These are phyloP conservation scores for Adelosebastes latens DNA, from an alignment of 2,797 vertebrate genomes.

Conservation along the genomic window DNA sequence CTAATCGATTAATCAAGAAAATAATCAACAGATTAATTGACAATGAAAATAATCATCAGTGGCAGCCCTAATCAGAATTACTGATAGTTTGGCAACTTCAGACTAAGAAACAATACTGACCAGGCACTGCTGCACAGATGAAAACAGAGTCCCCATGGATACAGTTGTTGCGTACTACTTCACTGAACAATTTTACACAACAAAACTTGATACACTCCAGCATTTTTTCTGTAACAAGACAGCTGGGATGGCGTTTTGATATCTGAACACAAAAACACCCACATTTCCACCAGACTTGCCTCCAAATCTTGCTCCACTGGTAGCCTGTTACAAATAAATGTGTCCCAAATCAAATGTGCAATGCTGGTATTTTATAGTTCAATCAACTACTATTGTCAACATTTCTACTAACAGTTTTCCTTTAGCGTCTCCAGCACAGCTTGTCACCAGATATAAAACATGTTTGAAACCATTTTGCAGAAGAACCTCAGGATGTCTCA, in stretches of 20 bases:
- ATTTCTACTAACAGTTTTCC: not conserved
- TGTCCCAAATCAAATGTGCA: not conserved
- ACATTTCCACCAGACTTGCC: not conserved
- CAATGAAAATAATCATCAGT: too few relatives aligned
- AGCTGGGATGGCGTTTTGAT: not conserved
- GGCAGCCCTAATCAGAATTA: not conserved
- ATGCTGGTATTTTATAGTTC: not conserved
- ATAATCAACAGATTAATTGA: too few relatives aligned
- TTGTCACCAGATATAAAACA: too few relatives aligned
- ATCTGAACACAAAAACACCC: not conserved
- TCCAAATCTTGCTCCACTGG: not conserved
- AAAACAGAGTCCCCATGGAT: not conserved
- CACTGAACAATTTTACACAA: not conserved
- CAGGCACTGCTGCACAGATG: not conserved
- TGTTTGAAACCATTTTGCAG: too few relatives aligned
- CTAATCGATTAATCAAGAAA: too few relatives aligned
- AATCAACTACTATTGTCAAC: not conserved
- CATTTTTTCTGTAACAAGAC: not conserved
- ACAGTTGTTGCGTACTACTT: not conserved
- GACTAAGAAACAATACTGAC: not conserved
- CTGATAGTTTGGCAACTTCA: not conserved
- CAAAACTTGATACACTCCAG: not conserved
- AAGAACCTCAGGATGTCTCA: not conserved
- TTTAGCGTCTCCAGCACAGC: not conserved
- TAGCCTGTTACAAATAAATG: not conserved